Base-by-base conservation (phyloP, 1,140 invertebrate species). In the Galleria mellonella region DNA sequence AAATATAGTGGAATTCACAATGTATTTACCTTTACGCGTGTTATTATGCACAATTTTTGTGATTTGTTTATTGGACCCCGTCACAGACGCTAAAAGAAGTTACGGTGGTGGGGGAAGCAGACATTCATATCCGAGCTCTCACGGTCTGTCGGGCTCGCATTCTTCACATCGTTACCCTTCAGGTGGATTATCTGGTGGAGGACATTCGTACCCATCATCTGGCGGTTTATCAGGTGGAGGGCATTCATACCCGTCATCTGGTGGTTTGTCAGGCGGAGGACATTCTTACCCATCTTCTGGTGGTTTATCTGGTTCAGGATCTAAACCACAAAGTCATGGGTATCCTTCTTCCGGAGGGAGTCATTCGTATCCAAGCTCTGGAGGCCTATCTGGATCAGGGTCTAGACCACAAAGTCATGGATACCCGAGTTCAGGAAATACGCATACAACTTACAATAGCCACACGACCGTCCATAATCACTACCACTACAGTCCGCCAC, bases 401-500 rank as follows among this genome's bases (percentile, higher is more conserved):
- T 35, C 37, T n/a, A 35, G 33, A 30, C 35, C 15, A 47, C 35
- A 39, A 13, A 51, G 39, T 13, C 62, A 68, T 37, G 45, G 60
- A 11, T 70, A 79, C 45, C 66, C 72, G 9, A 35, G 11, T 35
- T 14, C 32, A 6, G 35, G 5, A 13, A 9, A 17, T n/a, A 37
- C 35, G 35, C 35, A 37, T 17, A 37, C 32, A 35, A 14, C 11
- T 35, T 10, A 52, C 11, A 33, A 48, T 36, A 53, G 47, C 6
- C 63, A 65, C 15, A 74, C 69, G 0, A 74, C 67, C 2, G 40
- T 73, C n/a, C 58, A 81, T 35, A 40, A 79, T 37, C 62, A 79
- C 45, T 84, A 84, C 46, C 59, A 77, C 38, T 83, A 83, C 44
- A 74, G 43, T 59, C 81, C 81, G 10, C 81, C 81, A 0, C 69